A percentile compares a stretch with the other conserved stretches of the same genome.
Conservation (phyloP, 2,888 invertebrate genomes). For the Stenurella melanura region DNA sequence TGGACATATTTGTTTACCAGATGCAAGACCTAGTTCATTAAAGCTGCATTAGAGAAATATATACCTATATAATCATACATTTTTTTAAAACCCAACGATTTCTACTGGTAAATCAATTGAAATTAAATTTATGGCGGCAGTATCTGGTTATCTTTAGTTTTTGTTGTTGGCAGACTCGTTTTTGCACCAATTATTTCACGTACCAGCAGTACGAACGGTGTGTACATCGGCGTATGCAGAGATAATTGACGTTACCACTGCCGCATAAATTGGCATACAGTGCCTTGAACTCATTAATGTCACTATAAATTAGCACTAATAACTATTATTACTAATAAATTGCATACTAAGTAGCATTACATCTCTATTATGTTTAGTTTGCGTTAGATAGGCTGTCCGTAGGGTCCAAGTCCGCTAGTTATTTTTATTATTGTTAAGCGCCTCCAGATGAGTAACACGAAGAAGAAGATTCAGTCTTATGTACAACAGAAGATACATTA, state of each 20-base stretch:
- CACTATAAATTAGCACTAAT: conserved; percentile 63
- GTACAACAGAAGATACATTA: background rate
- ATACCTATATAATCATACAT: background rate
- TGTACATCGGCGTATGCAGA: conserved; percentile 40
- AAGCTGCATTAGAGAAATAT: conserved; percentile 11
- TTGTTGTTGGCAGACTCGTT: conserved; percentile 56
- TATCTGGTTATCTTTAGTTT: conserved; percentile 42
- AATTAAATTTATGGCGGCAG: conserved; percentile 44
- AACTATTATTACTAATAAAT: conserved; percentile 63
- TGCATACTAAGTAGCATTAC: conserved; percentile 59
- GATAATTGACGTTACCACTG: conserved; percentile 56
- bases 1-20: background rate
- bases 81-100: conserved; percentile 19
- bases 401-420: conserved; percentile 7
- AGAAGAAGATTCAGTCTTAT: background rate
- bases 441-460: background rate
- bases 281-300: conserved; percentile 64
- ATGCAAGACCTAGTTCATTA: conserved; percentile 8
- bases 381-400: conserved; percentile 33
- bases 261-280: conserved; percentile 58
- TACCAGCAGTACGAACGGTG: conserved; percentile 28
- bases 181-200: conserved; percentile 53
- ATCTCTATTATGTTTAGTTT: conserved; percentile 56
- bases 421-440: conserved; percentile 12
- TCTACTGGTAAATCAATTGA: conserved; percentile 48